Base-by-base conservation (phyloP, 2,888 invertebrate species). In the Lutraria lutraria region DNA sequence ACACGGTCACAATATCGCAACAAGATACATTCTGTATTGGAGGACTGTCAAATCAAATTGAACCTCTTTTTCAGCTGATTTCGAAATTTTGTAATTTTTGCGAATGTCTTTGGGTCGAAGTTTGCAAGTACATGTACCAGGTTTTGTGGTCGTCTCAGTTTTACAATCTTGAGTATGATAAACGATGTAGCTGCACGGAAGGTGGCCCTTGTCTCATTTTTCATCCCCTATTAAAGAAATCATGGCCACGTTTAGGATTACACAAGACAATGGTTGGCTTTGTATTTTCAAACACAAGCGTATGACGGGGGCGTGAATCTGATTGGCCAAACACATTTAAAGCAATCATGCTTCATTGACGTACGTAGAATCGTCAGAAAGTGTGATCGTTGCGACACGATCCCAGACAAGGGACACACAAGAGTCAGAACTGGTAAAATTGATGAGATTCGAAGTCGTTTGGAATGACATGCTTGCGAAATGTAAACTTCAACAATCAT, bases 211-310 rank as follows among this genome's bases (percentile, higher is more conserved):
- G 81, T 85, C 87, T 88, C 92, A 92, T 92, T 91, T 89, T 92
- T 92, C 92, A 92, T 92, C 89, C 89, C 87, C 88, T 87, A 90
- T 91, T 91, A 90, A 85, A 87, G 88, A 90, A 89, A 91, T 63
- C 85, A 87, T 82, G 87, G 87, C 87, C 89, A 87, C 80, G 89
- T 85, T 85, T 91, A 85, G 89, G 85, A 88, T 91, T 89, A 89
- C 89, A 87, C 83, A 89, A 88, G 88, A 92, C 92, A 92, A 92
- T 89, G 84, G 87, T 43, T 34, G 53, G 63, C 81, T 86, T 86
- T 86, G 68, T 80, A 86, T 43, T 79, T 72, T 82, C 83, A 79
- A 85, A 85, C 86, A 84, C 56, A 80, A 34, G 31, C 53, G 72
- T 83, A 63, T 86, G 88, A 79, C 81, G 86, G 76, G 86, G 88